Evolutionary conservation across 2,113 vertebrate genomes (phyloP), one percentile per base, ranked within the genome.

Genomic region (Rhabdornis inornatus): DNA sequence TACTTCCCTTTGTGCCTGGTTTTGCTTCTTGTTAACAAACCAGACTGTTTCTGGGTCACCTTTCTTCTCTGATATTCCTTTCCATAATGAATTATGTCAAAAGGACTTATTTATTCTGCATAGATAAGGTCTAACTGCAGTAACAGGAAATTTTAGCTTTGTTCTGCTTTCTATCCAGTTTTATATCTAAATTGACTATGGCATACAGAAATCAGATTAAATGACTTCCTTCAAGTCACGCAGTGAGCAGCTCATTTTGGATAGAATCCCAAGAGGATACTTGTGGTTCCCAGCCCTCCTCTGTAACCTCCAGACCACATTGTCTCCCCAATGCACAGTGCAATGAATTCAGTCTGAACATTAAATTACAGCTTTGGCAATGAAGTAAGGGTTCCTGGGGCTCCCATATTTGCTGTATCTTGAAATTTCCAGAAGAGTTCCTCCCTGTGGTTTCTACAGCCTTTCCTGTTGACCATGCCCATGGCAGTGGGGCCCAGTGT

Each of bases 241-340:
- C 76, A 92, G 83, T 9, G 86, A 94, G 77, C 75, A 82, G 72
- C 61, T 92, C 91, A 23, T 87, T 96, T 90, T 92, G 91, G 84
- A 78, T 11, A 15, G 47, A 42, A 74, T 95, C 95, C 95, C 91
- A 55, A 47, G 93, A 86, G 86, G 77, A 95, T 94, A 65, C 70
- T 96, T 93, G 85, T 95, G 92, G 95, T 96, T 97, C 96, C 96
- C 96, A 96, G 95, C 96, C 94, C 94, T 95, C 77, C 95, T 79
- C 96, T 91, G 65, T 97, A 97, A 96, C 96, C 96, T 96, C 83
- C 66, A 94, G 89, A 92, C 95, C 96, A 74, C 92, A 94, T 24
- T 57, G 83, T 92, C 89, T 96, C 92, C 92, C 90, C 61, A 89
- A 5, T 37, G 92, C 65, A 28, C 85, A 83, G 61, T 47, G 49